Base-by-base conservation (phyloP, 2,888 invertebrate genomes). In the Dione vanillae region DNA sequence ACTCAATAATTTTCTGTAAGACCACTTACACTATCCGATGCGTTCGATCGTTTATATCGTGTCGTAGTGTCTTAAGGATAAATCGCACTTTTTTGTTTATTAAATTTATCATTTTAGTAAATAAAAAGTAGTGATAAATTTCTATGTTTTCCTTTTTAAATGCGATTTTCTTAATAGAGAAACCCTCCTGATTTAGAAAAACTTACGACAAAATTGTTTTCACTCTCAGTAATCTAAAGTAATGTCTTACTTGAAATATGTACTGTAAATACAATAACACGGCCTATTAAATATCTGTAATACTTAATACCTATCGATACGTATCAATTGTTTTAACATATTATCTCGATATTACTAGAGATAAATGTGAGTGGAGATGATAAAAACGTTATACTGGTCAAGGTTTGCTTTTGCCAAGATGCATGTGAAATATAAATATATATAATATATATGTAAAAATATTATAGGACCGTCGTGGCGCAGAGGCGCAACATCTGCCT, bases 1-100 rank as follows among this genome's bases (percentile, higher is more conserved):
- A 74, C 75, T 75, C 75, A 75, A 76, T 78, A 78, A 75, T 77
- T 78, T 78, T 74, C 72, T 71, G 67, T 61, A 16, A 65, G 19
- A 19, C 45, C 49, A 11, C 69, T 78, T 78, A 77, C 43, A 71
- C 35, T n/a, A 9, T 54, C 37, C 72, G 73, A n/a, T n/a, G n/a
- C n/a, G n/a, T n/a, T n/a, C n/a, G n/a, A n/a, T n/a, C n/a, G n/a
- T n/a, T 75, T 47, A n/a, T 35, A 7, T 51, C 41, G n/a, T 61
- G 10, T n/a, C 41, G n/a, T 65, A 54, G 20, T 16, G 20, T 8
- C 11, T 45, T 66, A 14, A 14, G 12, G 12, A n/a, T 45, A 0
- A 27, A 16, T 54, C 9, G 1, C n/a, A n/a, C n/a, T n/a, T n/a
- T 41, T 16, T 37, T 47, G 9, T 37, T 10, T 11, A 9, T 40